phyloP scores from a whole-genome alignment of 2,797 vertebrate genomes.

The Acrossocheilus wenchowensis region DNA sequence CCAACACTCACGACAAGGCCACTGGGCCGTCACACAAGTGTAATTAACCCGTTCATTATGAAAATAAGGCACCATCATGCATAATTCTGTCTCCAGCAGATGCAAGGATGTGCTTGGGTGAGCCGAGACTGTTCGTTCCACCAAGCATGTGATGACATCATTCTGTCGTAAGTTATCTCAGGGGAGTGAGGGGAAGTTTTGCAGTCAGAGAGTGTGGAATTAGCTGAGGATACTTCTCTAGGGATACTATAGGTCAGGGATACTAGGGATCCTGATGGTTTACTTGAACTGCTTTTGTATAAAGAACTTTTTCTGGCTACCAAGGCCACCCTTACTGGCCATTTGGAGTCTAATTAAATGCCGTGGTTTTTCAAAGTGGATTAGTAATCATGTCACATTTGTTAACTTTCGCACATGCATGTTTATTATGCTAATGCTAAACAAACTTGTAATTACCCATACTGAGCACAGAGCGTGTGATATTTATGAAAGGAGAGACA shows the following conservation, averaged over 20 bases:
- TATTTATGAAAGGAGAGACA: slow-evolving; percentile 73
- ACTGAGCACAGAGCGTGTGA: slow-evolving; percentile 70
- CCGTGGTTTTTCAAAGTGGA: slow-evolving; percentile 31
- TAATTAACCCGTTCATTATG: slow-evolving; percentile 84
- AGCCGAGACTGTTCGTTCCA: slow-evolving; percentile 63
- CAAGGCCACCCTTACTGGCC: slow-evolving; percentile 2
- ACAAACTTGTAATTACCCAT: slow-evolving; percentile 68
- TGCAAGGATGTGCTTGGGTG: slow-evolving; percentile 70
- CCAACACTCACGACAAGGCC: slow-evolving; percentile 79
- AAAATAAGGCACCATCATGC: slow-evolving; percentile 78
- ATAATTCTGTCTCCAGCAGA: slow-evolving; percentile 71
- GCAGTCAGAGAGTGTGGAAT: not conserved
- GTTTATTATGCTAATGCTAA: slow-evolving; percentile 73
- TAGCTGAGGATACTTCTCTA: slow-evolving; percentile 16
- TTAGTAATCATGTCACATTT: slow-evolving; percentile 59
- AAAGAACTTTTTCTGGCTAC: not conserved
- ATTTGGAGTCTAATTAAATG: slow-evolving; percentile 35
- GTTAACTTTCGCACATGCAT: slow-evolving; percentile 67
- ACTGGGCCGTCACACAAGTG: slow-evolving; percentile 74
- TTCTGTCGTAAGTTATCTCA: slow-evolving; percentile 63
- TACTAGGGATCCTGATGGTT: too few species aligned
- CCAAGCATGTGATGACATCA: slow-evolving; percentile 70
- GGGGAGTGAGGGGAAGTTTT: slow-evolving; percentile 52
- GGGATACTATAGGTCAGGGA: not conserved
- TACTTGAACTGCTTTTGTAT: not conserved